Base-by-base conservation (phyloP, 2,888 invertebrate genomes). In the Rotaria magnacalcarata region DNA sequence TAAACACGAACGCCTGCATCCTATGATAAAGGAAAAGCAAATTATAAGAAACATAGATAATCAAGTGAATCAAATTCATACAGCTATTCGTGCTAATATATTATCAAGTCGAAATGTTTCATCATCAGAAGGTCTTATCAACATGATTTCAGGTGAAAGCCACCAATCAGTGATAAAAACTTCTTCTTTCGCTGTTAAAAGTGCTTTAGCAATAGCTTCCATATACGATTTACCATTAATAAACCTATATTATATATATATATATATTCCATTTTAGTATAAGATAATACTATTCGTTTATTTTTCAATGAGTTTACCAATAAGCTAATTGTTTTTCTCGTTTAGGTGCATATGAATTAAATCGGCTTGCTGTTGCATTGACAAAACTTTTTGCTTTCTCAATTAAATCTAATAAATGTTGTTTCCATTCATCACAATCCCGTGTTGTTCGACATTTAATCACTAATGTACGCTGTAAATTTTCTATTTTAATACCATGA, bases 131-230 rank as follows among this genome's bases (percentile, higher is more conserved):
- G 96, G 96, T 67, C 97, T 91, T 91, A 96, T 97, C 93, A 97
- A 93, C 90, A 96, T 95, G 87, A 97, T 95, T 92, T 97, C 96
- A 0, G 97, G 97, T 90, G 96, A 96, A 50, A 97, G 92, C 87
- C 98, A 99, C 99, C 99, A 99, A 92, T 98, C 98, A 0, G 97
- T 95, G 85, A 99, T 97, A 91, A 95, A 97, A 88, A 99, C 96
- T 92, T 99, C 98, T 90, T 98, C 96, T 88, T 93, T 94, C 0
- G 98, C 98, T 85, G 93, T 93, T 89, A 96, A 96, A 89, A 97
- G 92, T 1, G 95, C 96, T 90, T 96, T 95, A 0, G 96, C 96
- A 0, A 96, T 94, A 0, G 96, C 94, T 0, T 94, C 93, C 93
- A 97, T 95, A 90, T 97, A 97, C 10, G 93, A 93, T 0, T 94